A percentile compares a stretch with the other conserved stretches of the same genome.
These are phyloP conservation scores for Lithophane ornitopus DNA, from an alignment of 2,888 invertebrate species.

Conservation along the genomic window DNA sequence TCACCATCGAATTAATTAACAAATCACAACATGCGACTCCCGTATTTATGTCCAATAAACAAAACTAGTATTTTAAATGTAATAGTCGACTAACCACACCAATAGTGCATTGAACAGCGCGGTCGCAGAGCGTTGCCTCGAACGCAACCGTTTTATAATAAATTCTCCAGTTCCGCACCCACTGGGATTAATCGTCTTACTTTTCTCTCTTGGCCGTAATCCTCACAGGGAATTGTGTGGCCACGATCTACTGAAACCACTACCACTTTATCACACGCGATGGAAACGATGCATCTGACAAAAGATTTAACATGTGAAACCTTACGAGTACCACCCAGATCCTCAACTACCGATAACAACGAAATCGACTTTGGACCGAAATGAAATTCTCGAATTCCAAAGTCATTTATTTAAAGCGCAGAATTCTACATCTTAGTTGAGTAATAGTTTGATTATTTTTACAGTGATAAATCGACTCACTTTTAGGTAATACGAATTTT, in stretches of 20 bases:
- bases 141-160: slow-evolving; percentile 88
- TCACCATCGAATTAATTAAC: slow-evolving; percentile 33
- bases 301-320: slow-evolving; percentile 66
- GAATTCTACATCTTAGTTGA: slow-evolving; percentile 61
- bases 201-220: slow-evolving; percentile 88
- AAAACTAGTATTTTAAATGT: slow-evolving; percentile 62
- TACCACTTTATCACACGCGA: slow-evolving; percentile 74
- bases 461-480: slow-evolving; percentile 64
- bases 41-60: slow-evolving; percentile 45
- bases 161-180: slow-evolving; percentile 85
- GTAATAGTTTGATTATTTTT: slow-evolving; percentile 70
- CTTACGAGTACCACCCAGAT: slow-evolving; percentile 57
- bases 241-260: slow-evolving; percentile 80
- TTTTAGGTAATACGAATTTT: slow-evolving; percentile 61
- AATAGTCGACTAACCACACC: slow-evolving; percentile 72
- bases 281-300: slow-evolving; percentile 67
- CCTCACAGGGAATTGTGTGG: slow-evolving; percentile 88
- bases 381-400: slow-evolving; percentile 63
- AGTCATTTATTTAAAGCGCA: slow-evolving; percentile 64
- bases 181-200: slow-evolving; percentile 90
- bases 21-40: slow-evolving; percentile 23
- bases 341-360: slow-evolving; percentile 57
- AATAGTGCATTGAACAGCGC: slow-evolving; percentile 76
- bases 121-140: slow-evolving; percentile 70
- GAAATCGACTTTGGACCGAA: slow-evolving; percentile 59